Evolutionary conservation across 2,888 invertebrate genomes (phyloP).

Genomic region (Busseola fusca): DNA sequence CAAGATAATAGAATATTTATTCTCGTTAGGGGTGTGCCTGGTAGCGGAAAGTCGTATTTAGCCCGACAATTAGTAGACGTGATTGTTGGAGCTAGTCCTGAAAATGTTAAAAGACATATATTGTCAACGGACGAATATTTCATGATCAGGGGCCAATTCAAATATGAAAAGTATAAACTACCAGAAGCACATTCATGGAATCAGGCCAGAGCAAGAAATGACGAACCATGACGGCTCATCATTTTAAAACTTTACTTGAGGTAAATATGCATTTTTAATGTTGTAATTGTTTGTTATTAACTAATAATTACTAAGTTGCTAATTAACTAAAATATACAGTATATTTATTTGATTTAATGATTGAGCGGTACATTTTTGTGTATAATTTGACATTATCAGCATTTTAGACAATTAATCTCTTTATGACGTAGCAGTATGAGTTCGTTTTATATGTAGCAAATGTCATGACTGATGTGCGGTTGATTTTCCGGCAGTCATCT

Average conservation of each 20-base stretch:
- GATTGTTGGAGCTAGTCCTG: too few relatives aligned
- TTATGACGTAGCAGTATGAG: too few relatives aligned
- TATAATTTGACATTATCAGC: too few relatives aligned
- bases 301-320: background rate
- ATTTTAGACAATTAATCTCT: too few relatives aligned
- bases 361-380: background rate
- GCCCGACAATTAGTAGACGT: too few relatives aligned
- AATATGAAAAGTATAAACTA: conserved; percentile 68
- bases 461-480: background rate
- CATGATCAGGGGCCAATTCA: conserved; percentile 75
- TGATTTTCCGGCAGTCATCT: background rate
- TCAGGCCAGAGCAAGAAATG: conserved; percentile 89
- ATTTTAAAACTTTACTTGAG: conserved; percentile 90
- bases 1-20: too few relatives aligned
- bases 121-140: too few relatives aligned
- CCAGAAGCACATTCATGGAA: conserved; percentile 93
- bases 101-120: too few relatives aligned
- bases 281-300: too few relatives aligned
- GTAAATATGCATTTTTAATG: conserved; percentile 66
- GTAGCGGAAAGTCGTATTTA: too few relatives aligned
- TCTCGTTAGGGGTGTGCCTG: too few relatives aligned
- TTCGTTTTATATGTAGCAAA: background rate
- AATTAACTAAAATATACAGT: background rate
- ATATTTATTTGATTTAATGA: background rate
- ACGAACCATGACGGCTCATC: too few relatives aligned